phyloP scores from a whole-genome alignment of 2,888 invertebrate species.

The Germaria angustata region DNA sequence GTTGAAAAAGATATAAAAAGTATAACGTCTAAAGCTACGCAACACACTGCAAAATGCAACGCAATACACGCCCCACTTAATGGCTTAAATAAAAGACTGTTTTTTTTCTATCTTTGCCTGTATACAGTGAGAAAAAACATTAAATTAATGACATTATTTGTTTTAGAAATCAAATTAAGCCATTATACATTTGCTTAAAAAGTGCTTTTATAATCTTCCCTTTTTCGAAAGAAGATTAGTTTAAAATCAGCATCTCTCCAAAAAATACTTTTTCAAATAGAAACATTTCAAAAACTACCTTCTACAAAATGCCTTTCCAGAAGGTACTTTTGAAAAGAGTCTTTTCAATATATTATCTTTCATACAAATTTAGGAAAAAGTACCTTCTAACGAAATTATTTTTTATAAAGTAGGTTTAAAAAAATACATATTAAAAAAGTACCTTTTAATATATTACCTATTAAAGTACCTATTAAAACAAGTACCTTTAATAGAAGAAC shows the following conservation, averaged over 20 bases:
- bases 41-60: conserved; percentile 42
- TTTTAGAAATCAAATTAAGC: too few species aligned
- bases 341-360: too few species aligned
- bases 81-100: conserved; percentile 46
- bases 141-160: not conserved
- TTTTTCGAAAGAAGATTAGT: too few species aligned
- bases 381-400: not conserved
- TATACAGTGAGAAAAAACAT: conserved; percentile 29
- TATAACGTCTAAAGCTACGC: conserved; percentile 54
- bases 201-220: too few species aligned
- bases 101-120: not conserved
- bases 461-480: too few species aligned
- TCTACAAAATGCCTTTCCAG: not conserved
- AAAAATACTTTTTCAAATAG: not conserved
- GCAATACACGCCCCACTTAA: conserved; percentile 59
- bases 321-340: not conserved
- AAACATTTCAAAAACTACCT: not conserved
- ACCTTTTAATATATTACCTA: not conserved
- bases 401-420: not conserved
- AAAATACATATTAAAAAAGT: not conserved
- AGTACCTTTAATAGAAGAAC: too few species aligned
- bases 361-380: too few species aligned
- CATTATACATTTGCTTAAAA: too few species aligned
- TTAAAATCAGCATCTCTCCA: not conserved
- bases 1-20: conserved; percentile 20